Conservation (phyloP, 2,888 invertebrate species). For the Myopa tessellatipennis region DNA sequence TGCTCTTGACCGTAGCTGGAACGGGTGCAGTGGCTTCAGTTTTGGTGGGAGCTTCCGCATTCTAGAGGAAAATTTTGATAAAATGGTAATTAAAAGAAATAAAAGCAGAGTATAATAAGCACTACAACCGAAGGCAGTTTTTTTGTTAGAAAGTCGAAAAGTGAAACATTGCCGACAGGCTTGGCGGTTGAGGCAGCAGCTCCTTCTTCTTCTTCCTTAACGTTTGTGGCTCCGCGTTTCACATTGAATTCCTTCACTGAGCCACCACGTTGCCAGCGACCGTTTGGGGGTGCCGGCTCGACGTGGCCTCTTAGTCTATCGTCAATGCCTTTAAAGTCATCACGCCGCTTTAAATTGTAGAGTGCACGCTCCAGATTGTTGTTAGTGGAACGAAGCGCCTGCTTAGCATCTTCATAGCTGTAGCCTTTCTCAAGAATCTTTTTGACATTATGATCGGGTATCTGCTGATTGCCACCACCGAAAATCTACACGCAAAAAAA, state of each 20-base stretch:
- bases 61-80: slow-evolving; percentile 10
- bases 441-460: slow-evolving; percentile 81
- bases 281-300: slow-evolving; percentile 37
- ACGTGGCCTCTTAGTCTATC: slow-evolving; percentile 40
- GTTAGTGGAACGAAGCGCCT: slow-evolving; percentile 77
- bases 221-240: slow-evolving; percentile 58
- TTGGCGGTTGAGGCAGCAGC: slow-evolving; percentile 76
- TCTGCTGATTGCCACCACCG: slow-evolving; percentile 75
- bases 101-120: neutral
- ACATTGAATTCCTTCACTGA: slow-evolving; percentile 61
- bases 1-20: slow-evolving; percentile 18
- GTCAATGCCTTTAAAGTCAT: slow-evolving; percentile 66
- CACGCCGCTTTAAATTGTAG: slow-evolving; percentile 74
- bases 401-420: slow-evolving; percentile 80
- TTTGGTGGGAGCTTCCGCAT: neutral
- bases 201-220: slow-evolving; percentile 73
- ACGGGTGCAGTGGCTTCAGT: slow-evolving; percentile 37
- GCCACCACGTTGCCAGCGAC: slow-evolving; percentile 48
- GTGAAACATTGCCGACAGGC: slow-evolving; percentile 72
- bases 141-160: slow-evolving; percentile 86
- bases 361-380: slow-evolving; percentile 82
- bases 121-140: slow-evolving; percentile 71
- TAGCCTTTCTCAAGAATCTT: slow-evolving; percentile 85
- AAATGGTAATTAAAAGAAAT: neutral
- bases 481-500: slow-evolving; percentile 66